Evolutionary conservation across 2,113 vertebrate genomes (phyloP).

Genomic region (Larimichthys crocea): DNA sequence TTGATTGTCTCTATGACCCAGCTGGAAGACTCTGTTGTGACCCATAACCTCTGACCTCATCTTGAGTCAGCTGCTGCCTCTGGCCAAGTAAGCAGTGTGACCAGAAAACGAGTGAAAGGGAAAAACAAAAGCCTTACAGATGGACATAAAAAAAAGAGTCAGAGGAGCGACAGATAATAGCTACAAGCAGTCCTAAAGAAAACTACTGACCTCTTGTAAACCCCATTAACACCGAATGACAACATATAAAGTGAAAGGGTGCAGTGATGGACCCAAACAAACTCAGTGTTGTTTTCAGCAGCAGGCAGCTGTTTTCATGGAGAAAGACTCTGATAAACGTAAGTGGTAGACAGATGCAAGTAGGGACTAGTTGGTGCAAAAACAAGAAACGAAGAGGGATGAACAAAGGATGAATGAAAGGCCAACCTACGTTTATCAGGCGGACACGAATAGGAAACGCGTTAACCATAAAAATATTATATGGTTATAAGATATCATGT

Average conservation of each 20-base stretch:
- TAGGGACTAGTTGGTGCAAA: too few species aligned
- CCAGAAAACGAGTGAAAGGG: not conserved
- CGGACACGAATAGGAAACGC: too few species aligned
- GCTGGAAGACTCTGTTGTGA: conserved; percentile 25
- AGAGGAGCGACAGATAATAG: not conserved
- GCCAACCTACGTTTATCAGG: too few species aligned
- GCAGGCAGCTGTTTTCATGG: not conserved
- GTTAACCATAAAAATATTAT: too few species aligned
- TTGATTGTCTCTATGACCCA: not conserved
- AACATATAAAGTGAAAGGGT: not conserved
- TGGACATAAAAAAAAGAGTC: not conserved
- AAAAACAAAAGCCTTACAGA: not conserved
- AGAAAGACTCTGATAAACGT: not conserved
- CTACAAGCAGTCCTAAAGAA: not conserved
- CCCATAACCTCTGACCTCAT: conserved; percentile 19
- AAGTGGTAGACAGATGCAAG: not conserved
- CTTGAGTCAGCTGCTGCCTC: conserved; percentile 10
- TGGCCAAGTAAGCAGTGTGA: not conserved
- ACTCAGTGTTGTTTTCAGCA: not conserved
- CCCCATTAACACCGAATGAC: not conserved
- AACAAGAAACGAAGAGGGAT: too few species aligned
- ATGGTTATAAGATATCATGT: too few species aligned
- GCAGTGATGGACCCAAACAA: not conserved
- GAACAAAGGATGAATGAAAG: too few species aligned
- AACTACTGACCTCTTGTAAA: not conserved